These are phyloP conservation scores for Sinosuthora webbiana DNA, from an alignment of 2,113 vertebrate species.

Conservation along the genomic window DNA sequence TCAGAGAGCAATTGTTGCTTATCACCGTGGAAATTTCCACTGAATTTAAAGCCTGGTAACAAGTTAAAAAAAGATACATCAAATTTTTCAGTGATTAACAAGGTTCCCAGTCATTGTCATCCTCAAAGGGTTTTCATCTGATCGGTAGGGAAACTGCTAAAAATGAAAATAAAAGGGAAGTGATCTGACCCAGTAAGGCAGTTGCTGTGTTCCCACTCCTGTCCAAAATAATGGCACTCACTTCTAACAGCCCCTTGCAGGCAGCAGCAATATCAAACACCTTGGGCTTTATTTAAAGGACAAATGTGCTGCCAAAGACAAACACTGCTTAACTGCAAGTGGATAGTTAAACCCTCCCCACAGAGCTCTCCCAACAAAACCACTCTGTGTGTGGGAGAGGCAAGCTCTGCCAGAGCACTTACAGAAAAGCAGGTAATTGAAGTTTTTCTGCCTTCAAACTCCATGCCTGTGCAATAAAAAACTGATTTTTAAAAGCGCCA, in stretches of 20 bases:
- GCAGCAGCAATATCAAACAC: neutral
- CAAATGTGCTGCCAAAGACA: neutral
- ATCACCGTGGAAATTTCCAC: conserved; percentile 25
- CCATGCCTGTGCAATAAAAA: neutral
- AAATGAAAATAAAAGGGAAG: conserved; percentile 25
- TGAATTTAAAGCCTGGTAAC: conserved; percentile 33
- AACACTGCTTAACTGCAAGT: neutral
- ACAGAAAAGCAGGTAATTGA: conserved; percentile 19
- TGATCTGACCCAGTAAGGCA: neutral
- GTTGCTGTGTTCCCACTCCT: neutral
- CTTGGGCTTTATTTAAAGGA: neutral
- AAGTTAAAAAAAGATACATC: neutral
- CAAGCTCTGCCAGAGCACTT: neutral
- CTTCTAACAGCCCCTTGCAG: neutral
- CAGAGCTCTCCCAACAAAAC: conserved; percentile 18
- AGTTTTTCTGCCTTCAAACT: conserved; percentile 3
- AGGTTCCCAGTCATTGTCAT: neutral
- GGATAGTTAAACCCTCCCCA: conserved; percentile 13
- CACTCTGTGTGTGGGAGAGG: conserved; percentile 4
- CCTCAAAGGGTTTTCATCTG: conserved; percentile 8
- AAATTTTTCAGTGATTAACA: neutral
- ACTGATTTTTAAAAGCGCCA: neutral
- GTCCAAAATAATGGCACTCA: neutral
- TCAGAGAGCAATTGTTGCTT: conserved; percentile 30
- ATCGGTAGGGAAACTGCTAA: neutral